phyloP scores from a whole-genome alignment of 1,140 invertebrate species.

The Scylla paramamosain region DNA sequence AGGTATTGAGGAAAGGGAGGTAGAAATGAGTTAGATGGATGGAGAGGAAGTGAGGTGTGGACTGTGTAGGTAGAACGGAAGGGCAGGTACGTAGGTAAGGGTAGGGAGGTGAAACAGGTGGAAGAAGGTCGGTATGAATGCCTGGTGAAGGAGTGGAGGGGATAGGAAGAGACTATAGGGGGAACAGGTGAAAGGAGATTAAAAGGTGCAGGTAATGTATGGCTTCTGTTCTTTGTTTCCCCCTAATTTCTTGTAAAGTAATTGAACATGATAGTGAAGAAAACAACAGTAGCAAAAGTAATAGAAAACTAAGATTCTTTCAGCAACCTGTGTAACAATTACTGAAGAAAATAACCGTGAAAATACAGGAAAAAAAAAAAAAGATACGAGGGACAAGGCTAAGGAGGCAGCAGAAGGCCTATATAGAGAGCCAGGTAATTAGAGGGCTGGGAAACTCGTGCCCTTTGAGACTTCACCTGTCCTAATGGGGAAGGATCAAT shows the following conservation, averaged over 20 bases:
- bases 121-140: neutral
- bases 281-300: neutral
- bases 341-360: neutral
- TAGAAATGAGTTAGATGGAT: neutral
- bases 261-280: neutral
- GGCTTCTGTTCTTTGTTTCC: neutral
- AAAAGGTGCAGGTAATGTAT: neutral
- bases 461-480: neutral
- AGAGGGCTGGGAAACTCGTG: too few species aligned
- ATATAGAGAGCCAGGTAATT: neutral
- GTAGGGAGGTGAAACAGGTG: too few species aligned
- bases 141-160: neutral
- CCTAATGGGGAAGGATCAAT: constrained; percentile 25
- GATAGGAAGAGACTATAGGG: neutral
- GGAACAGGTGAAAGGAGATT: neutral
- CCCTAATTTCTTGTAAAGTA: neutral
- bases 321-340: too few species aligned
- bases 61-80: neutral
- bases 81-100: too few species aligned
- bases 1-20: neutral
- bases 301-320: neutral
- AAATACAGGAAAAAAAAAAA: neutral
- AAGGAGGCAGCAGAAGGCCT: neutral
- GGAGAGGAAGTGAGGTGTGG: neutral
- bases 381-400: neutral